These are phyloP conservation scores for Eurytoma californica DNA, from an alignment of 2,888 invertebrate genomes.

Conservation along the genomic window DNA sequence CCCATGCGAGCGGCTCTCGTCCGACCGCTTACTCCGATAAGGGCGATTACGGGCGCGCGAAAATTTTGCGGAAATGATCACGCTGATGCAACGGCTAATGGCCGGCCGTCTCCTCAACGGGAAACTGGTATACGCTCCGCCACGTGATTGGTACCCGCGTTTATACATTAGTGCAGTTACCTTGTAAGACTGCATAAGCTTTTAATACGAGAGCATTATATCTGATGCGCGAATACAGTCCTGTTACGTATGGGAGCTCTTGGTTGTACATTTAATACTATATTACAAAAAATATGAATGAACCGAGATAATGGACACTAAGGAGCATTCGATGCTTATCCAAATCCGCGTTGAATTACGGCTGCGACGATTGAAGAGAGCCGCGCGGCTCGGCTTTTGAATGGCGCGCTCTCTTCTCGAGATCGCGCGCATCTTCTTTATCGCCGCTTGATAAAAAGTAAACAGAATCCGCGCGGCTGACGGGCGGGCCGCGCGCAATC, in stretches of 20 bases:
- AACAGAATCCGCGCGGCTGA: slow-evolving; percentile 2
- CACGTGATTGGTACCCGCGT: too few relatives aligned
- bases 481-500: background rate
- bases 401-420: background rate
- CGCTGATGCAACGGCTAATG: background rate
- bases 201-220: background rate
- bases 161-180: too few relatives aligned
- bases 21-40: background rate
- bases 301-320: too few relatives aligned
- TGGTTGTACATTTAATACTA: too few relatives aligned
- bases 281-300: too few relatives aligned
- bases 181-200: background rate
- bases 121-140: too few relatives aligned
- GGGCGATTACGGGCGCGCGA: slow-evolving; percentile 23
- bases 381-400: background rate
- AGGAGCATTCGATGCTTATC: background rate
- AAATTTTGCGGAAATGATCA: slow-evolving; percentile 18
- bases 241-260: background rate
- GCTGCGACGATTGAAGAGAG: background rate
- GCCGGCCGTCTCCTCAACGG: background rate
- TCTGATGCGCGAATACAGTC: too few relatives aligned
- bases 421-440: slow-evolving; percentile 10
- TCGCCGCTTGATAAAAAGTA: slow-evolving; percentile 11
- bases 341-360: background rate
- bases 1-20: background rate